Percentiles rank a stretch among this genome's conserved stretches.
Evolutionary conservation across 2,113 vertebrate genomes (phyloP).

Genomic region (human (Homo sapiens)): GRCh38 chr7:52276001-52276500

Average conservation of each 20-base stretch:
- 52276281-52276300: too few relatives aligned
- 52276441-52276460: too few relatives aligned
- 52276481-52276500: too few relatives aligned
- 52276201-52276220: not conserved
- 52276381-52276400: too few relatives aligned
- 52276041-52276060: not conserved
- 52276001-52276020: not conserved
- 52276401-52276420: too few relatives aligned
- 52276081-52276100: not conserved
- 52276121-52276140: not conserved
- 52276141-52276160: not conserved
- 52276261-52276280: not conserved
- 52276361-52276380: too few relatives aligned
- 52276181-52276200: not conserved
- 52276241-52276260: not conserved
- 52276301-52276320: too few relatives aligned
- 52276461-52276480: too few relatives aligned
- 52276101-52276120: not conserved
- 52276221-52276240: not conserved
- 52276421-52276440: too few relatives aligned
- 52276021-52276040: not conserved
- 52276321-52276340: too few relatives aligned
- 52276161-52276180: not conserved
- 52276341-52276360: too few relatives aligned
- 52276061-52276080: not conserved